Base-by-base conservation (phyloP, 2,888 invertebrate genomes). In the Leptopilina drosophilae region DNA sequence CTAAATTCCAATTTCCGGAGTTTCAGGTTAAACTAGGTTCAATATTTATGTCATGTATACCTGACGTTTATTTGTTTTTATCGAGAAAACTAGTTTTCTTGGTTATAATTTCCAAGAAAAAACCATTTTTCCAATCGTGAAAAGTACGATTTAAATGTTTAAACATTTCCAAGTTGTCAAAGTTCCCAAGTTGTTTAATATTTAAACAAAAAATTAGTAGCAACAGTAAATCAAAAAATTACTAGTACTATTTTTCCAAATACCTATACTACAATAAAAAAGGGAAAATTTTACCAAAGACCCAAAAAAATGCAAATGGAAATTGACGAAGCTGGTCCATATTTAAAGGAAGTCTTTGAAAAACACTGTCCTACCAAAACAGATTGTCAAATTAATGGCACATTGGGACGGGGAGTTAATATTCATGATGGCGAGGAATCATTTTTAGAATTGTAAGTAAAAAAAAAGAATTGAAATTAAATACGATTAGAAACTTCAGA, bases 391-490 rank as follows among this genome's bases (percentile, higher is more conserved):
- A 9, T 53, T 14, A 7, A 33, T 26, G 14, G 49, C 14, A 53
- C 53, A 53, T 26, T 69, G 8, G 53, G 69, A 15, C 49, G 53
- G 26, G 69, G 33, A 56, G 53, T 53, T 33, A 56, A 33, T 14
- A 53, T 12, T 2, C 26, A 93, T 49, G 94, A 94, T 82, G 94
- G 94, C 15, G 94, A 94, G 88, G 93, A 92, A 82, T 89, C 93
- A 5, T 94, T 93, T 81, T 94, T 94, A 87, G 88, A 93, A 87
- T 78, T 92, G 94, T 94, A 91, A 87, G 85, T 85, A 77, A 62
- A 79, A 64, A 64, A 42, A 62, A 56, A 0, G 59, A 64, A 53
- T 8, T 33, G 5, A 33, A 33, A 33, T 33, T 33, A 33, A 5
- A 33, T 33, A 33, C 33, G 33, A 33, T 33, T 33, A 33, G 33